phyloP scores from a whole-genome alignment of 2,113 vertebrate species.

The Columba janthina region DNA sequence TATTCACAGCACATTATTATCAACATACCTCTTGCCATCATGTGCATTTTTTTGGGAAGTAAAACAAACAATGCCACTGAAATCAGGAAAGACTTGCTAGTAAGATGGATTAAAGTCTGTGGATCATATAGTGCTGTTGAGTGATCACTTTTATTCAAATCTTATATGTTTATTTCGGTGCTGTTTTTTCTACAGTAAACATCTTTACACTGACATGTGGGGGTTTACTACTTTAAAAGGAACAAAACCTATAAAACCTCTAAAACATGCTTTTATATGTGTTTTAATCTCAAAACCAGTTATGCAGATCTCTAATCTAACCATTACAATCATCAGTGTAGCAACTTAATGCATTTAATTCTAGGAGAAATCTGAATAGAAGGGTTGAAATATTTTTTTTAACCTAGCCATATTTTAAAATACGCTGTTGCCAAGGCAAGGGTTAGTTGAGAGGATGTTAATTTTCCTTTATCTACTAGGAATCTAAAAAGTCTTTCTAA shows the following conservation, averaged over 20 bases:
- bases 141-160: conserved; percentile 35
- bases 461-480: background rate
- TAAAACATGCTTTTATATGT: background rate
- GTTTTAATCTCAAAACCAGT: background rate
- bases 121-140: conserved; percentile 43
- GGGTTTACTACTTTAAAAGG: conserved; percentile 22
- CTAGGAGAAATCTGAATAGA: background rate
- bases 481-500: background rate
- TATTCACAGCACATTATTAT: conserved; percentile 45
- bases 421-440: background rate
- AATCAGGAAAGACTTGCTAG: conserved; percentile 19
- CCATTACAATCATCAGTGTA: background rate
- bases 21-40: conserved; percentile 58
- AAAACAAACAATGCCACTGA: conserved; percentile 61
- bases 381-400: background rate
- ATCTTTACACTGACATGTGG: conserved; percentile 7
- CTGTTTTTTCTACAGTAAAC: conserved; percentile 30
- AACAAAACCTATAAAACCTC: conserved; percentile 26
- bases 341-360: background rate
- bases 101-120: conserved; percentile 52
- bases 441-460: background rate
- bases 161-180: conserved; percentile 52
- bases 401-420: background rate
- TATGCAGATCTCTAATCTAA: background rate
- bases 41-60: conserved; percentile 37